phyloP scores from a whole-genome alignment of 2,113 vertebrate genomes.

The human region DNA sequence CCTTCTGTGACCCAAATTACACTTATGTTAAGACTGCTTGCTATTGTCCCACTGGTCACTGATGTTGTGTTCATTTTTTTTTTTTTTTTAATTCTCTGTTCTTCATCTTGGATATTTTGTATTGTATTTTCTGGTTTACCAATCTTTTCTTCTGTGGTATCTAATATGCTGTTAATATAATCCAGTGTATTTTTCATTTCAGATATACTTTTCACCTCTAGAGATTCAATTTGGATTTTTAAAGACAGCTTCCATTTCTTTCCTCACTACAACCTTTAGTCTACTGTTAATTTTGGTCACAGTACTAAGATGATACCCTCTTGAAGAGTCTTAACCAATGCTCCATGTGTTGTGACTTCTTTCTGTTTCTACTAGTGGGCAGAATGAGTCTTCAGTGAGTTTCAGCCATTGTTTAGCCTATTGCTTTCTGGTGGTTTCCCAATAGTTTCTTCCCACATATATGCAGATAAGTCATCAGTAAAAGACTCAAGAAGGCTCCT shows the following conservation, averaged over 20 bases:
- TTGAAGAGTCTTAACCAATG: not conserved
- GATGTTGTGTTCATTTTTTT: not conserved
- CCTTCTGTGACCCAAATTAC: not conserved
- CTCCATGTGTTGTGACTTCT: not conserved
- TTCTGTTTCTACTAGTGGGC: not conserved
- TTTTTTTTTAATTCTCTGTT: not conserved
- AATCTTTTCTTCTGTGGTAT: not conserved
- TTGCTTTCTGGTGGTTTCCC: not conserved
- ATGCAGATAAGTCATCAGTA: not conserved
- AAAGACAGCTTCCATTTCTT: not conserved
- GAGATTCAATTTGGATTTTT: not conserved
- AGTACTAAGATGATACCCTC: not conserved
- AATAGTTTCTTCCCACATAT: not conserved
- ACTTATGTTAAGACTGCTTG: not conserved
- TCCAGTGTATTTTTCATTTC: not conserved
- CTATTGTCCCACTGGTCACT: not conserved
- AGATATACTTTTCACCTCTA: not conserved
- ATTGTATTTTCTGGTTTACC: not conserved
- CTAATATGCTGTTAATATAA: not conserved
- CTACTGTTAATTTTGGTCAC: slow-evolving; percentile 22
- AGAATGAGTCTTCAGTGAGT: not conserved
- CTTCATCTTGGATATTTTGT: not conserved
- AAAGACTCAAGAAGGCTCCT: not conserved
- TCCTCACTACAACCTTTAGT: not conserved
- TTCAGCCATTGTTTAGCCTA: not conserved